Evolutionary conservation across 2,113 vertebrate genomes (phyloP).

Genomic region (Paracanthobrama guichenoti): DNA sequence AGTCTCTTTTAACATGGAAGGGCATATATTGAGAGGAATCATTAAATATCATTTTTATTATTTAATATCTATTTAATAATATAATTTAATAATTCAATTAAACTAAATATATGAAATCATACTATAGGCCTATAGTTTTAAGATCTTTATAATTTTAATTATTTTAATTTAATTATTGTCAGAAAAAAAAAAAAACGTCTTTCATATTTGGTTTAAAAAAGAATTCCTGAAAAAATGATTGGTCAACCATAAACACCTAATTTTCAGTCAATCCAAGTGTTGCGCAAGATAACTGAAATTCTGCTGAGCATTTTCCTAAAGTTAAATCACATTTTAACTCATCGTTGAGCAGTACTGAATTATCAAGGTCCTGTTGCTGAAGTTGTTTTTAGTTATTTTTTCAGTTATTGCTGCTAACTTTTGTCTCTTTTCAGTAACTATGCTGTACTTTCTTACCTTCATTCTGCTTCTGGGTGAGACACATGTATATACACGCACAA

Average conservation of each 20-base stretch:
- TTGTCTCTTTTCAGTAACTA: conserved; percentile 20
- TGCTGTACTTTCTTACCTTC: conserved; percentile 18
- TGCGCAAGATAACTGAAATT: too few relatives aligned
- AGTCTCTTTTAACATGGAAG: not conserved
- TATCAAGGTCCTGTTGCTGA: not conserved
- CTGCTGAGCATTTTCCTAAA: too few relatives aligned
- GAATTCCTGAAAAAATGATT: too few relatives aligned
- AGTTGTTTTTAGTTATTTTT: not conserved
- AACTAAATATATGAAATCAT: not conserved
- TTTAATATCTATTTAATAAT: too few relatives aligned
- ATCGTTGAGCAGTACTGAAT: not conserved
- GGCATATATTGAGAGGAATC: not conserved
- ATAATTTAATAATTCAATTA: too few relatives aligned
- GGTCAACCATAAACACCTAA: too few relatives aligned
- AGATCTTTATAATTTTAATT: not conserved
- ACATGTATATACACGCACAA: not conserved
- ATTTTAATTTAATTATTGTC: not conserved
- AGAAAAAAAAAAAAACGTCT: not conserved
- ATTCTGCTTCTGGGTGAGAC: conserved; percentile 32
- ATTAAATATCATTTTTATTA: not conserved
- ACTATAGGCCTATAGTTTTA: not conserved
- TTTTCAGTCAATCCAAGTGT: not conserved
- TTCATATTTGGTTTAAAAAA: not conserved
- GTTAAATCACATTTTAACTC: not conserved
- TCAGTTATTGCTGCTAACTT: not conserved